phyloP scores from a whole-genome alignment of 2,888 invertebrate species.

The Lasioglossum villosulum region DNA sequence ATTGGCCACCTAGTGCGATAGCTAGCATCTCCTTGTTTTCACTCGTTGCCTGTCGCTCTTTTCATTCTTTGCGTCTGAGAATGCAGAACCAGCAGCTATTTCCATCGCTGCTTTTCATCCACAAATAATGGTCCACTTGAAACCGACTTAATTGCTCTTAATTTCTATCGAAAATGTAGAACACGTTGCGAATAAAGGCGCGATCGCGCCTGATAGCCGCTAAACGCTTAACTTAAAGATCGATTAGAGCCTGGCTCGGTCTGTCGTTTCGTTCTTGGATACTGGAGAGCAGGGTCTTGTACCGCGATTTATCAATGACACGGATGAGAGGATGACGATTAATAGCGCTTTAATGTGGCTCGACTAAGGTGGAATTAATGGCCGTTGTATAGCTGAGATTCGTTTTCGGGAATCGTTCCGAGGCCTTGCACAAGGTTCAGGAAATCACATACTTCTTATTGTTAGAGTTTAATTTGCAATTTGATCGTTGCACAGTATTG shows the following conservation, averaged over 20 bases:
- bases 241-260: slow-evolving; percentile 46
- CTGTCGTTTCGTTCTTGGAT: slow-evolving; percentile 17
- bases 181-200: slow-evolving; percentile 20
- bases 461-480: neutral
- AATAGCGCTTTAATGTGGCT: slow-evolving; percentile 28
- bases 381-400: neutral
- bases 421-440: neutral
- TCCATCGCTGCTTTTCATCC: neutral
- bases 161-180: slow-evolving; percentile 64
- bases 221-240: slow-evolving; percentile 55
- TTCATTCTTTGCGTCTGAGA: slow-evolving; percentile 30
- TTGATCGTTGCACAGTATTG: neutral
- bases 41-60: slow-evolving; percentile 33
- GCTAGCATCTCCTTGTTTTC: slow-evolving; percentile 6
- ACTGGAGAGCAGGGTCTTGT: neutral
- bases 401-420: neutral
- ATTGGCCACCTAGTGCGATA: too few species aligned
- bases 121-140: slow-evolving; percentile 52
- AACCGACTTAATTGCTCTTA: slow-evolving; percentile 67
- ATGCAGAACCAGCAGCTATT: slow-evolving; percentile 21
- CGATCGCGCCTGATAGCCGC: slow-evolving; percentile 32
- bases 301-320: slow-evolving; percentile 36
- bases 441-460: neutral
- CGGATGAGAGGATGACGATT: slow-evolving; percentile 25
- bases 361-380: slow-evolving; percentile 19